Base-by-base conservation (phyloP, 2,888 invertebrate genomes). In the Drosophila pegasa region DNA sequence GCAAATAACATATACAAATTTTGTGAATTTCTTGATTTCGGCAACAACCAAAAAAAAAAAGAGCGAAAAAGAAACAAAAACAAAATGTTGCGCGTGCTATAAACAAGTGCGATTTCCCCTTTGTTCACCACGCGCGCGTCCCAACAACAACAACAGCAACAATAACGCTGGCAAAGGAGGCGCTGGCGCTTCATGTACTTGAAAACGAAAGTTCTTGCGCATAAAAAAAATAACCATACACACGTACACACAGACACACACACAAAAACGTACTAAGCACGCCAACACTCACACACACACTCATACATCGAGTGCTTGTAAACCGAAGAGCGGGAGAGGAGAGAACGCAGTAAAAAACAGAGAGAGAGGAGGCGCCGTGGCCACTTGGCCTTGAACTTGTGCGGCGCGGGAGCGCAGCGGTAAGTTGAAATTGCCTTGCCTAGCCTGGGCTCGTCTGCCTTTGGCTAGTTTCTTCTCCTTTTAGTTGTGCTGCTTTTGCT, bases 141-240 rank as follows among this genome's bases (percentile, higher is more conserved):
- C 57, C 33, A 33, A 35, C 20, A 73, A 59, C 29, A 66, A 25
- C 31, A 60, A 40, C n/a, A 52, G 45, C 35, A 60, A 22, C 29
- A 56, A 18, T 20, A 25, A 57, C 54, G 37, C 20, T n/a, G 37
- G 16, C 37, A 52, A 43, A 62, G 63, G 48, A 66, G 61, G 61
- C 38, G 76, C 61, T 62, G 71, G 73, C 71, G 73, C 66, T 73
- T 66, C 57, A 41, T 62, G 58, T 73, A 78, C 77, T 73, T 74
- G 87, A 85, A 85, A 85, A 88, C 88, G 84, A 85, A 85, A 85
- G 85, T 85, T 85, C 87, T 88, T 88, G 78, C 60, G 72, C 87
- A 76, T 85, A 71, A 71, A 60, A 72, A 40, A 54, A 62, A 58
- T 33, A 63, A 54, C 14, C 38, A 43, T 14, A 60, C 37, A 57